Evolutionary conservation across 1,140 invertebrate species (phyloP).

Genomic region (Drosophila sproati): DNA sequence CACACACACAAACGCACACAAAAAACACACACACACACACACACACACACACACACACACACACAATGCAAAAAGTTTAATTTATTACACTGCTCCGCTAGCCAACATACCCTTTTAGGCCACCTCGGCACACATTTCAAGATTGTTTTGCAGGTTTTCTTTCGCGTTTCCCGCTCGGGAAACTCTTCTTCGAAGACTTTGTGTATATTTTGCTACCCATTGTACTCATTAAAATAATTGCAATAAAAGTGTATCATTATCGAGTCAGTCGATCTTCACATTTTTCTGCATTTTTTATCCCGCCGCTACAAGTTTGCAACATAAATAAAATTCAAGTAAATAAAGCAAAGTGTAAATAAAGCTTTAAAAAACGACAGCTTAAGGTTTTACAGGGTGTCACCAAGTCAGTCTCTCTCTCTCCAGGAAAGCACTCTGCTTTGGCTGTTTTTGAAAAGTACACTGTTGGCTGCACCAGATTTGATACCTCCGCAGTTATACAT

Average conservation of each 20-base stretch:
- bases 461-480: not conserved
- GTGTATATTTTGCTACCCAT: not conserved
- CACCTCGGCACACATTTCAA: not conserved
- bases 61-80: constrained; percentile 22
- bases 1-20: not conserved
- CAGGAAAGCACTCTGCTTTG: not conserved
- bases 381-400: not conserved
- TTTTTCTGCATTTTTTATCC: too few species aligned
- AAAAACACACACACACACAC: not conserved
- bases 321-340: not conserved
- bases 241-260: not conserved
- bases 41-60: constrained; percentile 8
- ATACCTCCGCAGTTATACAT: not conserved
- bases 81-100: constrained; percentile 11
- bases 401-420: not conserved
- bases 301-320: too few species aligned
- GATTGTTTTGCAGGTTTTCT: constrained; percentile 2
- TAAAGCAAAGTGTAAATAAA: not conserved
- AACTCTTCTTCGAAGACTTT: not conserved
- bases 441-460: not conserved
- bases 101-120: not conserved
- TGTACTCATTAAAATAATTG: not conserved
- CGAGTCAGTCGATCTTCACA: too few species aligned
- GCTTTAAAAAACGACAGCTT: too few species aligned
- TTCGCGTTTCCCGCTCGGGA: not conserved